Base-by-base conservation (phyloP, 2,888 invertebrate species). In the Rhodophaea formosa region DNA sequence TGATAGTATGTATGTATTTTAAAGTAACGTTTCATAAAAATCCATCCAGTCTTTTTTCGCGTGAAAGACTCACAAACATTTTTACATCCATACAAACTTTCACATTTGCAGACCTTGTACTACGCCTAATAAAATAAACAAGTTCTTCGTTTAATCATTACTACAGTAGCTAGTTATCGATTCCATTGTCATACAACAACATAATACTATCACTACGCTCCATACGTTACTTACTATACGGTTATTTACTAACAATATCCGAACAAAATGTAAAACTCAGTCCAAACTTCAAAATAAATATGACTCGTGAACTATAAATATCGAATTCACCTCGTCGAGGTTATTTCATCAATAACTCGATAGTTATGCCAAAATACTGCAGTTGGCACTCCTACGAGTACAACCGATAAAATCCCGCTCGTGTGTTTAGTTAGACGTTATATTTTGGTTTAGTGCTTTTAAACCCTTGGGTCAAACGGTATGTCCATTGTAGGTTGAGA, bases 291-390 rank as follows among this genome's bases (percentile, higher is more conserved):
- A 7, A 35, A 51, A 35, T 51, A 51, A 51, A 51, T 35, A 51
- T 39, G 51, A 17, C 35, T 49, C 14, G 35, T n/a, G 35, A 51
- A 17, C 39, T 51, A 51, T 51, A 51, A 51, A 51, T 51, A 35
- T 16, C 14, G 15, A 10, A 39, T 35, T 35, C 8, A 49, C 8
- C 51, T 47, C 30, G 30, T 29, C 30, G 47, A 47, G 47, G 47
- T 47, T 14, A 23, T n/a, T 39, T 30, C 47, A 23, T 47, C 47
- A 12, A 46, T 46, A n/a, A 23, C 23, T 12, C 46, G 29, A 30
- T 15, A 30, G 47, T 30, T 30, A 47, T 47, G 47, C 47, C 47
- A 47, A 47, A 47, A 46, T 46, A 29, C 10, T 46, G 46, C 29
- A 16, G 46, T 12, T 46, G 45, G 39, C 10, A 39, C 39, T n/a